Base-by-base conservation (phyloP, 2,113 vertebrate species). In the Ginglymostoma cirratum region DNA sequence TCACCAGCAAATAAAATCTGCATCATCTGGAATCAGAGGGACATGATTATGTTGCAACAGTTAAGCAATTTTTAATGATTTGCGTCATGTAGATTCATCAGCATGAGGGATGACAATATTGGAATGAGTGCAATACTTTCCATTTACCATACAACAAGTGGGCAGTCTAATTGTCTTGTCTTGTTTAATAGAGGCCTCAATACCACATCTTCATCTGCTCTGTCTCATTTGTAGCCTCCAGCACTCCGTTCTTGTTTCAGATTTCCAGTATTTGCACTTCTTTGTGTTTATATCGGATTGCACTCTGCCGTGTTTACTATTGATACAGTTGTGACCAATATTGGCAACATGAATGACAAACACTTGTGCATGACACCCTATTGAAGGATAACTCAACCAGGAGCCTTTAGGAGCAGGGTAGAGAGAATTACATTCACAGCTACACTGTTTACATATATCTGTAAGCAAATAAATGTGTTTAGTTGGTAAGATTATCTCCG, bases 1-100 rank as follows among this genome's bases (percentile, higher is more conserved):
- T 95, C 93, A 2, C 93, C 93, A 52, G 93, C 93, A 72, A 95
- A 48, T 72, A 95, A 70, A 72, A 95, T 42, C 93, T 72, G 67
- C 93, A 95, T 30, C 93, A 30, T 48, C 93, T 95, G 42, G 38
- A 48, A 95, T 94, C 66, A 69, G 65, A 89, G 87, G 10, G 24
- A 14, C 61, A 90, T 14, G 34, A 61, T 90, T 65, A 61, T 30
- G 17, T 17, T 83, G 19, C 3, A 5, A 2, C 5, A 42, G 80
- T 17, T 19, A 45, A 83, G 42, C 38, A 83, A 19, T 45, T 83
- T 42, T 83, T 83, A 21, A 17, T 87, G 30, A 34, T 90, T 61
- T 48, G 24, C 45, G 15, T 52, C 30, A 65, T 61, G 30, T 61
- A n/a, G 61, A 17, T 7, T 65, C 30, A 92, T 92, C 52, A n/a